A percentile compares a stretch with the other conserved stretches of the same genome.
Conservation (phyloP, 2,113 vertebrate genomes). For the Astur gentilis region DNA sequence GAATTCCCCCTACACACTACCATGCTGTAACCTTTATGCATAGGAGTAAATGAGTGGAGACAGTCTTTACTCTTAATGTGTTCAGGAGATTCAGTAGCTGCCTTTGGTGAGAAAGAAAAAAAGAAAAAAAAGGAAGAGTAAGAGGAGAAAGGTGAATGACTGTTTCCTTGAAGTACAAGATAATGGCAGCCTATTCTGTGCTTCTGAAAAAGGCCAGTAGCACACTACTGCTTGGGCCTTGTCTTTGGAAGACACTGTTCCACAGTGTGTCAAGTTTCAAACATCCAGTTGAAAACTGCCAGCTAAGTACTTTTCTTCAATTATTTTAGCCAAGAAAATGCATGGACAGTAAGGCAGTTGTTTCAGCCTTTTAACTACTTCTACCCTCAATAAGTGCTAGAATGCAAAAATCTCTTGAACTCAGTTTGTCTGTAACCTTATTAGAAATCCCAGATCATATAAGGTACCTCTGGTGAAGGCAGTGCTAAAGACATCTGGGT, state of each 20-base stretch:
- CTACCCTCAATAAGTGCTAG: not conserved
- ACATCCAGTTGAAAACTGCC: not conserved
- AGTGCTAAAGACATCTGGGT: not conserved
- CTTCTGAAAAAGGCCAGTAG: not conserved
- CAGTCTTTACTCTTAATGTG: not conserved
- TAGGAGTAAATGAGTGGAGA: not conserved
- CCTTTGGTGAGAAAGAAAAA: not conserved
- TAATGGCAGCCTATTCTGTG: not conserved
- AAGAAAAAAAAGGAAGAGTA: not conserved
- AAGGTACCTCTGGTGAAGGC: not conserved
- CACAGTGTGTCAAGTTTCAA: not conserved
- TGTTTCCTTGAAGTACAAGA: not conserved
- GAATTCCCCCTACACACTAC: not conserved
- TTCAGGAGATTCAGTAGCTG: not conserved
- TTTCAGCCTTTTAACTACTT: not conserved
- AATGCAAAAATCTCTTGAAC: not conserved
- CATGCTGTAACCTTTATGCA: not conserved
- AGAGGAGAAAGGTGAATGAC: not conserved
- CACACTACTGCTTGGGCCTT: not conserved
- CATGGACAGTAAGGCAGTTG: not conserved
- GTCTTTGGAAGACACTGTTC: not conserved
- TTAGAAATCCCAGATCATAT: not conserved
- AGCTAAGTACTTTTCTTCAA: not conserved
- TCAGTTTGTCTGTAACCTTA: not conserved
- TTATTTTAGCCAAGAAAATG: not conserved